phyloP scores from a whole-genome alignment of 1,140 invertebrate genomes.

The Brachionus plicatilis region DNA sequence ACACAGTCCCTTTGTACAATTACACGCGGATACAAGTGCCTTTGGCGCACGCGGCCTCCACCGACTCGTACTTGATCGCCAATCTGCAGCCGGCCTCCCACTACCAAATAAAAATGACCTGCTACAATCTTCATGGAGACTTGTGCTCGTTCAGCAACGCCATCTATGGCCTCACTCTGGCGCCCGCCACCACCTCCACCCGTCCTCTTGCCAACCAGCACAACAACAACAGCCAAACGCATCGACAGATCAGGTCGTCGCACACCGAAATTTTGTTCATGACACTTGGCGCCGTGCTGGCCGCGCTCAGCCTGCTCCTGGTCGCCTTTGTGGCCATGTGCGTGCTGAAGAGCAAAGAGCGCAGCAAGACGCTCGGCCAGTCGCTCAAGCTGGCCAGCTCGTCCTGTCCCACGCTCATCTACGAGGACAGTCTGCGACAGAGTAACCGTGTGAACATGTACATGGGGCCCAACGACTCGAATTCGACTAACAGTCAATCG shows the following conservation, averaged over 20 bases:
- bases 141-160: slow-evolving; percentile 37
- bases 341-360: slow-evolving; percentile 52
- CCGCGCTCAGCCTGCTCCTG: slow-evolving; percentile 50
- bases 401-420: slow-evolving; percentile 23
- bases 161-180: slow-evolving; percentile 9
- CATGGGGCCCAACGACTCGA: background rate
- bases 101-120: background rate
- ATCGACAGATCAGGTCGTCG: background rate
- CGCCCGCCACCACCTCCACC: background rate
- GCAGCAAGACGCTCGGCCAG: slow-evolving; percentile 44
- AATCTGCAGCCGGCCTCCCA: background rate
- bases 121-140: slow-evolving; percentile 29
- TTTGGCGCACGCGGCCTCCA: background rate
- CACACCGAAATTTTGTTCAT: slow-evolving; percentile 52
- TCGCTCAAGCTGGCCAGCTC: slow-evolving; percentile 21
- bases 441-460: background rate
- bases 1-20: slow-evolving; percentile 10
- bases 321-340: slow-evolving; percentile 54
- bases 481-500: slow-evolving; percentile 39
- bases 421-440: slow-evolving; percentile 22
- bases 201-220: too few relatives aligned
- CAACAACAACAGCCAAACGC: background rate
- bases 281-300: slow-evolving; percentile 53
- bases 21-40: slow-evolving; percentile 21
- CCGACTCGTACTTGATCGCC: slow-evolving; percentile 22